Evolutionary conservation across 2,797 vertebrate species (phyloP).

Genomic region (Hephaestus fuliginosus): DNA sequence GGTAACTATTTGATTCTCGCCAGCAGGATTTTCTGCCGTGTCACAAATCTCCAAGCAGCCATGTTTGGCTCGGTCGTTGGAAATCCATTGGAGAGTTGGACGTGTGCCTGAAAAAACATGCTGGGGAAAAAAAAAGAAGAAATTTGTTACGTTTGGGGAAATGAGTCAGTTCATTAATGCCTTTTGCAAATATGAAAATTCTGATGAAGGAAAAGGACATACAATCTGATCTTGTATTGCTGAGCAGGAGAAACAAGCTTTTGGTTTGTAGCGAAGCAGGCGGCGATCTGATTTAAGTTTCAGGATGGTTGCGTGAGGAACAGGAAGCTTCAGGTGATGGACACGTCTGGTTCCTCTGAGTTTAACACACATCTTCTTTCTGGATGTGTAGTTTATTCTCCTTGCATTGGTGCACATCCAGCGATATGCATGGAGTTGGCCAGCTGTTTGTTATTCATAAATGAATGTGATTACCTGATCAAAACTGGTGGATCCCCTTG

Average conservation of each 20-base stretch:
- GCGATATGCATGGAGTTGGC: no score
- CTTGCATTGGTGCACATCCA: no score
- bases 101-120: slow-evolving; percentile 9
- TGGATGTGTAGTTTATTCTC: no score
- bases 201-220: neutral
- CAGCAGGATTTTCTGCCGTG: slow-evolving; percentile 30
- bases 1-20: neutral
- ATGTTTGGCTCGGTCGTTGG: slow-evolving; percentile 25
- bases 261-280: neutral
- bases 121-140: neutral
- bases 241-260: neutral
- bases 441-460: no score
- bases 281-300: neutral
- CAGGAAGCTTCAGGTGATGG: no score
- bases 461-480: no score
- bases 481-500: no score
- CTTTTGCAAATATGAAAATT: slow-evolving; percentile 4
- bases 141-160: slow-evolving; percentile 13
- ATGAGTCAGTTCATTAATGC: slow-evolving; percentile 21
- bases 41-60: slow-evolving; percentile 33
- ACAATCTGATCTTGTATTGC: neutral
- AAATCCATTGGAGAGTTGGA: slow-evolving; percentile 21
- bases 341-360: no score
- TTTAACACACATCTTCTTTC: no score
- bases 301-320: no score